Conservation (phyloP, 2,797 vertebrate genomes). For the Leptoclinus maculatus region DNA sequence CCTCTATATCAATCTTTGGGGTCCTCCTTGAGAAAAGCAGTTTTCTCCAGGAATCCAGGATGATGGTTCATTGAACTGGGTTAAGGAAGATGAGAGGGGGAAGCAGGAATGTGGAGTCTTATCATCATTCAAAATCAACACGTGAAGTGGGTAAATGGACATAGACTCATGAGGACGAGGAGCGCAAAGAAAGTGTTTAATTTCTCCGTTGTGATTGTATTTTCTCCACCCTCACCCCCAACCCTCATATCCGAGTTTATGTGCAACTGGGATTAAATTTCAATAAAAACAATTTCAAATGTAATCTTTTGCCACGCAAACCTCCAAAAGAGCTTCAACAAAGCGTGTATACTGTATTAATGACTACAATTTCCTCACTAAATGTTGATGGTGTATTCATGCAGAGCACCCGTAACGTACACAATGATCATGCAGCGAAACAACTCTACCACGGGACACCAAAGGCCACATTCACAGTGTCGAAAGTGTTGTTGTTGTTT, state of each 20-base stretch:
- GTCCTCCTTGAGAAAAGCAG: background rate
- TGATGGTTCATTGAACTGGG: background rate
- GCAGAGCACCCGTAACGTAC: background rate
- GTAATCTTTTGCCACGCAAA: background rate
- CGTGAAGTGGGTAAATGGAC: background rate
- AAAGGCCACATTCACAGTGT: conserved; percentile 19
- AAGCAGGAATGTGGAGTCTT: background rate
- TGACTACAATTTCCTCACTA: background rate
- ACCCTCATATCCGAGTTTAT: background rate
- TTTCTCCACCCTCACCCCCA: background rate
- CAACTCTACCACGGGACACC: conserved; percentile 1
- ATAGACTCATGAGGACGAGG: background rate
- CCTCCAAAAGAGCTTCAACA: background rate
- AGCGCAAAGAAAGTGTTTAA: background rate
- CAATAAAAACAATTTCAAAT: background rate
- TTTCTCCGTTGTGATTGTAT: background rate
- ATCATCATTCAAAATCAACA: background rate
- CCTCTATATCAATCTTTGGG: background rate
- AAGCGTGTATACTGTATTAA: conserved; percentile 11
- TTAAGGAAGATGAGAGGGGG: background rate
- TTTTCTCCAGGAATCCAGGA: background rate
- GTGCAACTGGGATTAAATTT: background rate
- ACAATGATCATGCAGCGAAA: conserved; percentile 22
- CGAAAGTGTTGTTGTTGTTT: conserved; percentile 39
- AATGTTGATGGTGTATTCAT: conserved; percentile 3